Percentiles rank a stretch among this genome's conserved stretches.
phyloP scores from a whole-genome alignment of 2,888 invertebrate genomes.

The Leptothorax acervorum region DNA sequence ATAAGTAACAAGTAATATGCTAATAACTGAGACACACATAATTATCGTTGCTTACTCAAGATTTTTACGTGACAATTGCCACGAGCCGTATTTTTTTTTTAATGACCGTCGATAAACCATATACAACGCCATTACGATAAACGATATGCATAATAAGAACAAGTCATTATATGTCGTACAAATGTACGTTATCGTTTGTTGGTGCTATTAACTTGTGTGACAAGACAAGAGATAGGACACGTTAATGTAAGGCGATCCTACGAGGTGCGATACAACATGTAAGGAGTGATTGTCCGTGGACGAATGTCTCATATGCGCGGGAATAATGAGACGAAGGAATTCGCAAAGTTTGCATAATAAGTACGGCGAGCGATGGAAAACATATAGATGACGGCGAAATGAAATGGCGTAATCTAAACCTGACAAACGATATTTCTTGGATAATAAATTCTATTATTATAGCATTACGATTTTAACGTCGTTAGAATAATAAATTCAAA shows the following conservation, averaged over 20 bases:
- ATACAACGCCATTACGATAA: neutral
- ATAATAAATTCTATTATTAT: slow-evolving; percentile 1
- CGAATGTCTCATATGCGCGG: neutral
- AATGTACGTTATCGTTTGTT: neutral
- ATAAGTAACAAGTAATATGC: neutral
- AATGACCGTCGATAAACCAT: too few species aligned
- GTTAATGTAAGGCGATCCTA: neutral
- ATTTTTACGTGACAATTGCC: neutral
- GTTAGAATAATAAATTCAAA: neutral
- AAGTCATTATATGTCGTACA: neutral
- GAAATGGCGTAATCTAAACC: neutral
- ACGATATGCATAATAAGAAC: slow-evolving; percentile 1
- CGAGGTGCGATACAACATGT: neutral
- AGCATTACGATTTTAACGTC: neutral
- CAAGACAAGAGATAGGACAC: neutral
- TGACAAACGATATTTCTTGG: neutral
- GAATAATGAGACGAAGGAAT: neutral
- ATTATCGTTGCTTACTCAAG: neutral
- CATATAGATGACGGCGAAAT: neutral
- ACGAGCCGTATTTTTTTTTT: too few species aligned
- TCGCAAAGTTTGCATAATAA: neutral
- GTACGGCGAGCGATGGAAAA: neutral
- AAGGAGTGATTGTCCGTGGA: neutral
- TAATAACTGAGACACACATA: neutral
- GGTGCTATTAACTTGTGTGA: neutral